Evolutionary conservation across 2,797 vertebrate species (phyloP), one percentile per base, ranked within the genome.

Genomic region (Tauraco hartlaubi): DNA sequence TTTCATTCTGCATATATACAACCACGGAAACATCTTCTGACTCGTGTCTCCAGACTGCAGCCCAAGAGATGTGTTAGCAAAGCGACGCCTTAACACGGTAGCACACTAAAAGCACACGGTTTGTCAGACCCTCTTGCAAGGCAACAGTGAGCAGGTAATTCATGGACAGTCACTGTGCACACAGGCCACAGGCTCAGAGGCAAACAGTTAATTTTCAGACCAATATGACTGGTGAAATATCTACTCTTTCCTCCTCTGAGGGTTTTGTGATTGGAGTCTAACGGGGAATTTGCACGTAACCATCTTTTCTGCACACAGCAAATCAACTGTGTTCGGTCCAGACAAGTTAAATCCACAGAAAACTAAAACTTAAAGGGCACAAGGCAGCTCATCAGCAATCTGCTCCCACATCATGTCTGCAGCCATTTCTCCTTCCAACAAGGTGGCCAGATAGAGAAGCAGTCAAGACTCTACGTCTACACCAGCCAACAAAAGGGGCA

Each of bases 331-430:
- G 20, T 67, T 76, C 84, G 52, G 55, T 35, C 55, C 55, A 63
- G 46, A 52, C 61, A 46, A 76, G 37, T 62, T 68, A 95, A 96
- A 93, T 43, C 44, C 64, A 58, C 59, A 71, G 77, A 93, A 92
- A 92, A 82, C 35, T 13, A 44, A 82, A 84, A 62, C 26, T 41
- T 61, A 91, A 93, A 94, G 68, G 80, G 56, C 71, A 85, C 31
- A 26, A 89, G 39, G 77, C 81, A 92, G 74, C 77, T 95, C 92
- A 85, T 35, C 74, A 73, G 78, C 78, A 95, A 87, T 71, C 61
- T 94, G 67, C 37, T 85, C 61, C 88, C 78, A 56, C 41, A 37
- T 43, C 19, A 4, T 12, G 41, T 95, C 81, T 61, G 33, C 67
- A 85, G 52, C 15, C 77, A 23, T 43, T 68, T 64, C 89, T 49